phyloP scores from a whole-genome alignment of 2,797 vertebrate genomes.

The Eutrigla gurnardus region DNA sequence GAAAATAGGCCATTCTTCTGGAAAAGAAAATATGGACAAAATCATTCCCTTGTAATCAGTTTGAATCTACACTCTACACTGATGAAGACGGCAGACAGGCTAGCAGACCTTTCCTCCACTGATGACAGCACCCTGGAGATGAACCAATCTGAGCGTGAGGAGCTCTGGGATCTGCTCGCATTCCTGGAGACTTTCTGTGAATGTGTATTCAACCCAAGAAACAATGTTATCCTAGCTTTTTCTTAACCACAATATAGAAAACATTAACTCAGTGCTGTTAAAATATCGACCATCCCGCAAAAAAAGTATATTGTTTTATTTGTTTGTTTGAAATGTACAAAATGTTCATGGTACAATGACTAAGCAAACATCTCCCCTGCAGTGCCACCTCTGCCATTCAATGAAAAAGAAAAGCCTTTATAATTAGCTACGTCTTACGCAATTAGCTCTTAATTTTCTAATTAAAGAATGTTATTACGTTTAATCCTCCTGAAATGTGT shows the following conservation, averaged over 20 bases:
- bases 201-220: conserved; percentile 30
- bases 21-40: neutral
- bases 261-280: neutral
- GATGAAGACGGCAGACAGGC: conserved; percentile 9
- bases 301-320: too few species aligned
- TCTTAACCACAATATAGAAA: conserved; percentile 2
- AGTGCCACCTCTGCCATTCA: neutral
- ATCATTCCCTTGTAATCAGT: neutral
- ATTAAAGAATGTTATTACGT: conserved; percentile 39
- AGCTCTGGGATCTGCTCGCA: conserved; percentile 84
- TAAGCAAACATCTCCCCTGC: conserved; percentile 4
- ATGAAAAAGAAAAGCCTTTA: conserved; percentile 11
- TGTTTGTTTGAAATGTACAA: neutral
- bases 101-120: conserved; percentile 90
- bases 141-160: conserved; percentile 87
- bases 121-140: conserved; percentile 92
- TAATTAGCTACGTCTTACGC: conserved; percentile 45
- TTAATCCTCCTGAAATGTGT: conserved; percentile 56
- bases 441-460: conserved; percentile 50
- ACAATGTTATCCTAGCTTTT: conserved; percentile 5
- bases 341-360: neutral
- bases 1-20: conserved; percentile 91
- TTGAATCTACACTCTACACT: conserved; percentile 18
- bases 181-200: conserved; percentile 86
- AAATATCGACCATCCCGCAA: neutral